These are phyloP conservation scores for Drosophila mimetica DNA, from an alignment of 2,888 invertebrate species.

Conservation along the genomic window DNA sequence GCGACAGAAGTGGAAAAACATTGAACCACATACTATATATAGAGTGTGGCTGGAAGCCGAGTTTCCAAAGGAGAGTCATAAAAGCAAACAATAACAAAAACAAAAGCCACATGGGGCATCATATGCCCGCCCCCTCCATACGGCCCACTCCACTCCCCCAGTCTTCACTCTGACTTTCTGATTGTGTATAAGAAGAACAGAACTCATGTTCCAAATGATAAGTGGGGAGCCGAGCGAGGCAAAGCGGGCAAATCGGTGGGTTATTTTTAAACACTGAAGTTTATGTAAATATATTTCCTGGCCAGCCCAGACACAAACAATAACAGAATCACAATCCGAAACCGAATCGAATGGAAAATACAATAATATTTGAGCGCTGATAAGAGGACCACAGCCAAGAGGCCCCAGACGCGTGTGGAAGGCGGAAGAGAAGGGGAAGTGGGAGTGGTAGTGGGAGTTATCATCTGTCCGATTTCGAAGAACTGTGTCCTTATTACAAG, in stretches of 20 bases:
- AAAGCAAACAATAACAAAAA: conserved; percentile 39
- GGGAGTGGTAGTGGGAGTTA: not conserved
- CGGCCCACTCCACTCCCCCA: not conserved
- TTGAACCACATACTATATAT: conserved; percentile 51
- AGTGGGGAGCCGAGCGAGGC: conserved; percentile 20
- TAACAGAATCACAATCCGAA: conserved; percentile 37
- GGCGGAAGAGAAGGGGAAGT: conserved; percentile 4
- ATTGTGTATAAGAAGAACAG: conserved; percentile 52
- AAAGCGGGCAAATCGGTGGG: conserved; percentile 10
- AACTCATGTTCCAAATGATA: conserved; percentile 77
- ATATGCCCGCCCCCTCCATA: not conserved
- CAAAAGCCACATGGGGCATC: conserved; percentile 31
- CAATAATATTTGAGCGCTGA: conserved; percentile 73
- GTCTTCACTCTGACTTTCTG: conserved; percentile 17
- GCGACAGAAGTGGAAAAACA: conserved; percentile 42
- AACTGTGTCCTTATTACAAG: not conserved
- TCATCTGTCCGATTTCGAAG: conserved; percentile 6
- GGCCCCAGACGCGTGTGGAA: conserved; percentile 17
- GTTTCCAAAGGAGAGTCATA: conserved; percentile 24
- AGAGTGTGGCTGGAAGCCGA: conserved; percentile 25
- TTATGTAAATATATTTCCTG: conserved; percentile 80
- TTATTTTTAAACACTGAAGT: conserved; percentile 79
- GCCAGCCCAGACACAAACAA: conserved; percentile 61
- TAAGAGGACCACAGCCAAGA: conserved; percentile 38
- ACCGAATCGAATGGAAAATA: conserved; percentile 50